Conservation (phyloP, 1,140 invertebrate species). For the Schlechtendalia chinensis region DNA sequence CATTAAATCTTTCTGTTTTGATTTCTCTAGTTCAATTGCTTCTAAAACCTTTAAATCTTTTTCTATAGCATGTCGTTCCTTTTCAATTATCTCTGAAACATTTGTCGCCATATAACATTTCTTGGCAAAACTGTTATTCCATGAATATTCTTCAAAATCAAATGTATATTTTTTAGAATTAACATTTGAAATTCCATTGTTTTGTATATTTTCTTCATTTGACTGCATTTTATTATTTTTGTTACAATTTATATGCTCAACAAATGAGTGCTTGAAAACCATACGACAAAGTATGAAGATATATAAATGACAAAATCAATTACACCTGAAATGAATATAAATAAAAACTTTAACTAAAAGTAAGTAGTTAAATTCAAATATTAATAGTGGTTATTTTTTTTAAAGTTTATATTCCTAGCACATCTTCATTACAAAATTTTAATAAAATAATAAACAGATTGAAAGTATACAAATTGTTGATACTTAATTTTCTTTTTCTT, state of each 20-base stretch:
- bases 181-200: neutral
- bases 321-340: no score
- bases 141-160: constrained; percentile 21
- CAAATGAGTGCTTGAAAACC: neutral
- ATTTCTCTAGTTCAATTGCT: neutral
- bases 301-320: no score
- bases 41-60: constrained; percentile 36
- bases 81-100: neutral
- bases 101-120: neutral
- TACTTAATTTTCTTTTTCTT: no score
- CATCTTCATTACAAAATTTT: no score
- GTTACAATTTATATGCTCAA: neutral
- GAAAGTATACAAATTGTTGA: no score
- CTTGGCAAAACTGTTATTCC: neutral
- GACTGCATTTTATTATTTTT: neutral
- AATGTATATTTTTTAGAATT: neutral
- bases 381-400: no score
- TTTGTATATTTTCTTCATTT: neutral
- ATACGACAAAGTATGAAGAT: no score
- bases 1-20: neutral
- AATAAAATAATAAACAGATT: no score
- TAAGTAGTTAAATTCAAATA: no score
- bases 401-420: no score
- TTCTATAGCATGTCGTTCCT: constrained; percentile 14
- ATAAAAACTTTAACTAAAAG: no score